Percentiles rank a stretch among this genome's conserved stretches.
Conservation (phyloP, 1,140 invertebrate genomes). For the Megalopta genalis region DNA sequence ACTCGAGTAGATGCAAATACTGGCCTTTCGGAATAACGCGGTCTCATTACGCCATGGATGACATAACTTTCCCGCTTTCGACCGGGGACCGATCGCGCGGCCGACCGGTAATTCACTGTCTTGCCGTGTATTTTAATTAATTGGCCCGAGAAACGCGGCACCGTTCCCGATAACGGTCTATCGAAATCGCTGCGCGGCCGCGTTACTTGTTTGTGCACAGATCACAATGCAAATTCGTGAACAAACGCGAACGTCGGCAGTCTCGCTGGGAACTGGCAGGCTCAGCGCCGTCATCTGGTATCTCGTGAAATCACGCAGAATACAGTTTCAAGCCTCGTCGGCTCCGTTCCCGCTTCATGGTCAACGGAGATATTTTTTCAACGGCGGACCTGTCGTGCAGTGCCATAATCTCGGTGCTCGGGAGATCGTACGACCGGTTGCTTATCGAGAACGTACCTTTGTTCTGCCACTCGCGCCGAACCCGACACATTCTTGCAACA, state of each 20-base stretch:
- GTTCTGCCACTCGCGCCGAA: too few relatives aligned
- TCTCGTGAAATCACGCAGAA: conserved; percentile 3
- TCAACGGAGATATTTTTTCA: background rate
- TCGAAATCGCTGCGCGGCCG: too few relatives aligned
- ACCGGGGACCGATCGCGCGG: background rate
- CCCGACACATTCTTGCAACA: too few relatives aligned
- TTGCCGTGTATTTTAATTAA: background rate
- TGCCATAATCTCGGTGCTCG: too few relatives aligned
- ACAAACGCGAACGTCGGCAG: background rate
- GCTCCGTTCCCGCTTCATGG: background rate
- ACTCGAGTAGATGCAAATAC: conserved; percentile 27
- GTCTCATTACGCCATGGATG: conserved; percentile 42
- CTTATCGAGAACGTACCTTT: too few relatives aligned
- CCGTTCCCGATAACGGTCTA: too few relatives aligned
- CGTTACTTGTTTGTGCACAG: background rate
- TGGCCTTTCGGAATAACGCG: conserved; percentile 12
- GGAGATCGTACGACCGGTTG: too few relatives aligned
- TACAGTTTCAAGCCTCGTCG: background rate
- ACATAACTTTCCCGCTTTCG: conserved; percentile 38
- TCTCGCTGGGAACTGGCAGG: background rate
- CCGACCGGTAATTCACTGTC: background rate
- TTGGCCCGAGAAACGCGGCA: background rate
- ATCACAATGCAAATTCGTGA: conserved; percentile 9
- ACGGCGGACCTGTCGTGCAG: background rate
- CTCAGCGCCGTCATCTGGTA: background rate